A percentile compares a stretch with the other conserved stretches of the same genome.
These are phyloP conservation scores for Ephialtes manifestator DNA, from an alignment of 2,888 invertebrate species.

Conservation along the genomic window DNA sequence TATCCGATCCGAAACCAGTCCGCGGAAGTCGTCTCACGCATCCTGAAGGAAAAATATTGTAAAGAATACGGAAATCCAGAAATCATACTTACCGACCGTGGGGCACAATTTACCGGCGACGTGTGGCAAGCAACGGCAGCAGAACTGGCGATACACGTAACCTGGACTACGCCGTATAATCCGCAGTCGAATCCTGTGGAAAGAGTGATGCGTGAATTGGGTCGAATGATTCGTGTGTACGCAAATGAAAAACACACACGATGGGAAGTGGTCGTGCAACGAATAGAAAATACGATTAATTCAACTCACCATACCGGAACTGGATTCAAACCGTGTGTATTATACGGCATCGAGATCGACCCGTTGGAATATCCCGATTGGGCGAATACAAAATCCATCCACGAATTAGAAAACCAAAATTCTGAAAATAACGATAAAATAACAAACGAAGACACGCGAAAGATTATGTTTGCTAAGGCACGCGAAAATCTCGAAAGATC, in stretches of 20 bases:
- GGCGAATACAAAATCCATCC: neutral
- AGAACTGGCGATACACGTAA: neutral
- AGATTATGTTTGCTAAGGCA: neutral
- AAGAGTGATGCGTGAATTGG: slow-evolving; percentile 51
- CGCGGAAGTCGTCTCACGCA: neutral
- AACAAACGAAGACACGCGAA: neutral
- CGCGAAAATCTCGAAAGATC: slow-evolving; percentile 4
- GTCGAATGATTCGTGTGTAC: slow-evolving; percentile 34
- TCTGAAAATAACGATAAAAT: slow-evolving; percentile 1
- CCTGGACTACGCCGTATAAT: slow-evolving; percentile 47
- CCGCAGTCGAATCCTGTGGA: slow-evolving; percentile 54
- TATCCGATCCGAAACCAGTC: slow-evolving; percentile 29
- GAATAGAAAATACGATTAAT: slow-evolving; percentile 22
- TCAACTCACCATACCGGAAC: slow-evolving; percentile 28
- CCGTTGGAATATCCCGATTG: neutral
- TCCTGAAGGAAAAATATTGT: slow-evolving; percentile 29
- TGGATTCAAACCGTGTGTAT: neutral
- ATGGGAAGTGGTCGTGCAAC: slow-evolving; percentile 17
- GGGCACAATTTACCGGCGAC: slow-evolving; percentile 34
- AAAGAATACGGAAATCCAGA: slow-evolving; percentile 22
- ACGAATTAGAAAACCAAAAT: too few species aligned
- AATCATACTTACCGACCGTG: slow-evolving; percentile 32
- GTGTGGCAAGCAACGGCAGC: slow-evolving; percentile 6
- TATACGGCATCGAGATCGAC: neutral
- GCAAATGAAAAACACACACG: slow-evolving; percentile 23